Evolutionary conservation across 2,888 invertebrate species (phyloP), one percentile per base, ranked within the genome.

Genomic region (Melipona beecheii): DNA sequence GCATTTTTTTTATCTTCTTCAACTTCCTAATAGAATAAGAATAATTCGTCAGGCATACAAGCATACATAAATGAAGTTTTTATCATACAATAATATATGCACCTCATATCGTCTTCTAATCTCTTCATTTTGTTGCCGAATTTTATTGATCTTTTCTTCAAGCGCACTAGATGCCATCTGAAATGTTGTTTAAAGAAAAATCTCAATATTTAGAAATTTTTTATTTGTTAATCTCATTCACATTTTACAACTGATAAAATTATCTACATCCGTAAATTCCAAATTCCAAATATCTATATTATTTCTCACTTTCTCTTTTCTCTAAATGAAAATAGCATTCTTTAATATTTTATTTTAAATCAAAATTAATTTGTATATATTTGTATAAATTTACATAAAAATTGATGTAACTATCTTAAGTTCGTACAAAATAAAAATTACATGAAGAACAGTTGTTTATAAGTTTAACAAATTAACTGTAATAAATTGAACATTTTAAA

Each of bases 1-100:
- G 95, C 95, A 89, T 93, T 93, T 79, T 94, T 92, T 75, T 95
- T 95, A 89, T 95, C 95, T 21, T 94, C 95, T 87, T 95, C 95
- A 11, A 95, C 95, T 91, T 95, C 95, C 94, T 94, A 66, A 52
- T 27, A 31, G 4, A 43, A 60, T 15, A 36, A 43, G 72, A 62
- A 54, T n/a, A 0, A 66, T 52, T 58, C 21, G 13, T n/a, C 2
- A 56, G n/a, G 4, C 5, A 13, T n/a, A n/a, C 9, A n/a, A n/a
- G 56, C 13, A 43, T 9, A 9, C 9, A 43, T 43, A 43, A 43
- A 31, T 31, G 13, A n/a, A 73, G 27, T 13, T 74, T 50, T 52
- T 69, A 21, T 19, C n/a, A 74, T 19, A 36, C 31, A 19, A 13
- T 13, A 52, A 73, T 19, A 65, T 31, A 79, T 31, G 11, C 86